Evolutionary conservation across 2,113 vertebrate species (phyloP), one percentile per base, ranked within the genome.

Genomic region (Peucedramus taeniatus): DNA sequence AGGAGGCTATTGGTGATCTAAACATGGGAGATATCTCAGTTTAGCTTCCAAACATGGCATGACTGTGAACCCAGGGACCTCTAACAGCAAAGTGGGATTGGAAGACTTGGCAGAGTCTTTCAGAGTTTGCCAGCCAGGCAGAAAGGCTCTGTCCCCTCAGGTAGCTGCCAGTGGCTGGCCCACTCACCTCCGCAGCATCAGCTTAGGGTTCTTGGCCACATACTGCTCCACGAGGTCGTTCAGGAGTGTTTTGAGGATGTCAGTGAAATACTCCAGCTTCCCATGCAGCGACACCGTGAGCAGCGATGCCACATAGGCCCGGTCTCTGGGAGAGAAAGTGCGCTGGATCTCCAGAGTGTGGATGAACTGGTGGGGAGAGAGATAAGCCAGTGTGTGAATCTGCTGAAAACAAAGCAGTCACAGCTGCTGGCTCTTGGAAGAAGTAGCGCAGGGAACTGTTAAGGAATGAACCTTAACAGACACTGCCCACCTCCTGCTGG

Each of bases 201-300:
- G 98, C 97, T 99, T 99, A 56, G 99, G 99, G 95, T 99, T 99
- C 98, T 99, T 99, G 98, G 99, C 99, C 92, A 99, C 99, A 0
- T 99, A 99, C 93, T 99, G 99, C 94, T 99, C 99, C 90, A 99
- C 99, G 50, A 99, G 98, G 95, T 99, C 99, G 5, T 99, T 99
- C 49, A 99, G 97, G 49, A 99, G 98, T 0, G 99, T 99, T 87
- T 99, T 99, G 35, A 99, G 99, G 95, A 99, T 99, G 97, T 99
- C 99, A 0, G 99, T 99, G 97, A 99, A 99, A 94, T 99, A 99
- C 79, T 99, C 99, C 31, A 99, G 98, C 89, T 99, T 99, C 56
- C 99, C 99, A 3, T 99, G 99, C 92, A 99, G 97, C 0, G 99
- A 98, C 70, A 99, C 99, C 0, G 99, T 99, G 64, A 99, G 99